A percentile compares a stretch with the other conserved stretches of the same genome.
These are phyloP conservation scores for Coenonympha arcania DNA, from an alignment of 2,888 invertebrate genomes.

Conservation along the genomic window DNA sequence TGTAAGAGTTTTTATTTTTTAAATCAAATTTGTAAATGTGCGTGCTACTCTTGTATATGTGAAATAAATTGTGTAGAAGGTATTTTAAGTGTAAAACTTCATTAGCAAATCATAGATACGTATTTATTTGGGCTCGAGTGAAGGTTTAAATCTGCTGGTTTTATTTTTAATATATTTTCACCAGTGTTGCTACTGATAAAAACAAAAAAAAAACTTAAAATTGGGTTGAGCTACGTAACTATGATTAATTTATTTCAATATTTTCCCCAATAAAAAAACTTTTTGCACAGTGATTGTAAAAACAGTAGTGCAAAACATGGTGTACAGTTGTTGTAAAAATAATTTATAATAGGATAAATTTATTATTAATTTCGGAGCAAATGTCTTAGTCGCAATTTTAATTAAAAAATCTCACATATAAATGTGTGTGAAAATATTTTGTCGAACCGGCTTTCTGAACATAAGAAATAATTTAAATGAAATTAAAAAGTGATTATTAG, in stretches of 20 bases:
- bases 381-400: constrained; percentile 15
- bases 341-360: constrained; percentile 31
- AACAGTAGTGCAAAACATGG: constrained; percentile 12
- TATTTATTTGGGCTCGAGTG: constrained; percentile 13
- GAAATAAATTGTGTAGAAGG: constrained; percentile 32
- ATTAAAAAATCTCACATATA: background rate
- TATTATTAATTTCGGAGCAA: constrained; percentile 14
- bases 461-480: constrained; percentile 2
- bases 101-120: constrained; percentile 18
- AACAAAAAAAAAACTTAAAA: background rate
- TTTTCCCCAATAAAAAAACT: constrained; percentile 10
- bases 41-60: constrained; percentile 66
- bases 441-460: constrained; percentile 2
- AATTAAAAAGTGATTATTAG: constrained; percentile 19
- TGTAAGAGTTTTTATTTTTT: constrained; percentile 41
- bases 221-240: constrained; percentile 7
- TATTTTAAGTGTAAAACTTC: constrained; percentile 19
- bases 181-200: background rate
- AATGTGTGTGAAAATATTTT: background rate
- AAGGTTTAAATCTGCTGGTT: background rate
- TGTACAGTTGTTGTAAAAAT: constrained; percentile 34
- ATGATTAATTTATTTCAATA: constrained; percentile 7
- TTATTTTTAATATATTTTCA: background rate
- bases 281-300: constrained; percentile 21
- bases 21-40: constrained; percentile 63